A percentile compares a stretch with the other conserved stretches of the same genome.
These are phyloP conservation scores for Strix uralensis DNA, from an alignment of 2,113 vertebrate genomes.

Conservation along the genomic window DNA sequence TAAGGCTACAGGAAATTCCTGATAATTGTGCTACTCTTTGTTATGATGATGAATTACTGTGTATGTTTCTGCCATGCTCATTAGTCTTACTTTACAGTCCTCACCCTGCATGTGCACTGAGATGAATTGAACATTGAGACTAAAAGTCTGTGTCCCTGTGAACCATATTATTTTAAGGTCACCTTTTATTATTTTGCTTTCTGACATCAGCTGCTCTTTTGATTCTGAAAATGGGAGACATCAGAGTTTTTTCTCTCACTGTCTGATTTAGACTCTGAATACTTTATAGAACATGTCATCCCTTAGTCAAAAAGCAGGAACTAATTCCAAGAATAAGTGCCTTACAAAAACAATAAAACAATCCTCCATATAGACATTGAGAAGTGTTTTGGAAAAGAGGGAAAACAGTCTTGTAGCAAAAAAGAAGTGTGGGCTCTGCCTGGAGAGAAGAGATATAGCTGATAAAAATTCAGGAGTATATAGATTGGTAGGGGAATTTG, in stretches of 20 bases:
- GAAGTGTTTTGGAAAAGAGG: not conserved
- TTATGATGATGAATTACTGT: slow-evolving; percentile 58
- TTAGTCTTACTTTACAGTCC: slow-evolving; percentile 36
- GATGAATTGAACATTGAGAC: slow-evolving; percentile 13
- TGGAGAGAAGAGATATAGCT: not conserved
- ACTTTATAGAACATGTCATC: not conserved
- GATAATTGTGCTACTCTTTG: slow-evolving; percentile 34
- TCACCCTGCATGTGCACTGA: not conserved
- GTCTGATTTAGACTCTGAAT: not conserved
- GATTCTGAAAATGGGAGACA: not conserved
- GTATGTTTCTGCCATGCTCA: not conserved
- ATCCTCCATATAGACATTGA: not conserved
- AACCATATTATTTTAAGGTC: not conserved
- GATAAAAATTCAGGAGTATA: not conserved
- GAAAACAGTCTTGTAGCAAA: not conserved
- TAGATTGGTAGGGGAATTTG: not conserved
- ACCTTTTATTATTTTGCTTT: not conserved
- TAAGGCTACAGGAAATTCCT: slow-evolving; percentile 44
- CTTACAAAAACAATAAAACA: not conserved
- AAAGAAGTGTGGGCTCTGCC: not conserved
- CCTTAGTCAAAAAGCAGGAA: not conserved
- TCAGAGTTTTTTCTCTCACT: not conserved
- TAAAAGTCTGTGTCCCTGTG: not conserved
- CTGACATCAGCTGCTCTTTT: not conserved
- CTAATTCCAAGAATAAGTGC: not conserved